phyloP scores from a whole-genome alignment of 1,140 invertebrate species.

The Leptestheria dahalacensis region DNA sequence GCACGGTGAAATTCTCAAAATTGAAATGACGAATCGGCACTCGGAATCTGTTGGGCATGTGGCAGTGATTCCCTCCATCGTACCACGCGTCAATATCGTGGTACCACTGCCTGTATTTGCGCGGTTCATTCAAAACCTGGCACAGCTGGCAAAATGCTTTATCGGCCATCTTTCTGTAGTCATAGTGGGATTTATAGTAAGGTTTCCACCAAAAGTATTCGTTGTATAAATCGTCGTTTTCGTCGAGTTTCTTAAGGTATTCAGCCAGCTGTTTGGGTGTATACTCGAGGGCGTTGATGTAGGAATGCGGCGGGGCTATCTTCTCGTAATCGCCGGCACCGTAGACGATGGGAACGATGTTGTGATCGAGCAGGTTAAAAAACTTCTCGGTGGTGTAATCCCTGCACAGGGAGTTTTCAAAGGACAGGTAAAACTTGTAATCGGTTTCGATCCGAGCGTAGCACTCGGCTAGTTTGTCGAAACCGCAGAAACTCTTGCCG shows the following conservation, averaged over 20 bases:
- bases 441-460: slow-evolving; percentile 77
- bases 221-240: slow-evolving; percentile 75
- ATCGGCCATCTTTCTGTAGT: slow-evolving; percentile 7
- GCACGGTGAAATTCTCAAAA: slow-evolving; percentile 6
- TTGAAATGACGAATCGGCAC: slow-evolving; percentile 11
- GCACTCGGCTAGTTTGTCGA: slow-evolving; percentile 35
- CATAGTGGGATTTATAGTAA: slow-evolving; percentile 9
- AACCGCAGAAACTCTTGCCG: not conserved
- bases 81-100: slow-evolving; percentile 6
- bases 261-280: slow-evolving; percentile 62
- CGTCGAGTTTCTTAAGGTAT: slow-evolving; percentile 65
- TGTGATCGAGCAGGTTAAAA: slow-evolving; percentile 33
- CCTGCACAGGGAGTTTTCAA: slow-evolving; percentile 90
- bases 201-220: slow-evolving; percentile 49
- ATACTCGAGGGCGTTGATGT: slow-evolving; percentile 9
- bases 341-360: slow-evolving; percentile 10
- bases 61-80: slow-evolving; percentile 4
- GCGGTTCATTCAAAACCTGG: not conserved
- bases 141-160: slow-evolving; percentile 5
- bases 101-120: not conserved
- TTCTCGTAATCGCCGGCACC: slow-evolving; percentile 3
- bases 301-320: slow-evolving; percentile 10
- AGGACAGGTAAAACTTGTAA: slow-evolving; percentile 95
- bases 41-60: slow-evolving; percentile 1
- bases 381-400: slow-evolving; percentile 97